phyloP scores from a whole-genome alignment of 2,888 invertebrate species.

The Stramonita haemastoma region DNA sequence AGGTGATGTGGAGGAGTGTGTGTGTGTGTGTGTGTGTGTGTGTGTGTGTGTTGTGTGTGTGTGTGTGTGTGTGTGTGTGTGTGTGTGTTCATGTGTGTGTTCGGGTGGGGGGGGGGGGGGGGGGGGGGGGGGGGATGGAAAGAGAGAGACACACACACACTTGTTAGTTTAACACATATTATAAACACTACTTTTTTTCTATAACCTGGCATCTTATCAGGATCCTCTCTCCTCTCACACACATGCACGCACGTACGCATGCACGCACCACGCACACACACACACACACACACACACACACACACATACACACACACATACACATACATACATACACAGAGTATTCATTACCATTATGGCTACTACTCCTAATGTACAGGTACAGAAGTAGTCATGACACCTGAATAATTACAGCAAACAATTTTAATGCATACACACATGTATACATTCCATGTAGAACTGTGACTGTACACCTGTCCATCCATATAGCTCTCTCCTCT shows the following conservation, averaged over 20 bases:
- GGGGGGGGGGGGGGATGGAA: too few relatives aligned
- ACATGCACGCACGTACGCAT: background rate
- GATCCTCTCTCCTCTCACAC: background rate
- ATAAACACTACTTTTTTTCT: background rate
- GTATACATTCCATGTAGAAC: too few relatives aligned
- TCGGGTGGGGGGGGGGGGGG: too few relatives aligned
- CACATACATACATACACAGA: background rate
- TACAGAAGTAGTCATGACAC: too few relatives aligned
- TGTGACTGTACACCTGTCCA: too few relatives aligned
- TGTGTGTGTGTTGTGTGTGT: constrained; percentile 17
- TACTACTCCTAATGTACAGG: background rate
- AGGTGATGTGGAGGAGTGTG: background rate
- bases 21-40: constrained; percentile 17
- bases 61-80: background rate
- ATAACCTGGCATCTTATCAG: background rate
- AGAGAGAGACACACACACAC: too few relatives aligned
- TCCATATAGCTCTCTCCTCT: too few relatives aligned
- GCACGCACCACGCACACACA: background rate
- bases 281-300: background rate
- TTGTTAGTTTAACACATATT: too few relatives aligned
- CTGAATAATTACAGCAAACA: too few relatives aligned
- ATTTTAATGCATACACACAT: too few relatives aligned
- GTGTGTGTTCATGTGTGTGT: too few relatives aligned
- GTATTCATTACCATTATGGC: background rate
- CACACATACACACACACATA: background rate